Base-by-base conservation (phyloP, 92 coral and sea anemone species). In the Phenganax subtilis region DNA sequence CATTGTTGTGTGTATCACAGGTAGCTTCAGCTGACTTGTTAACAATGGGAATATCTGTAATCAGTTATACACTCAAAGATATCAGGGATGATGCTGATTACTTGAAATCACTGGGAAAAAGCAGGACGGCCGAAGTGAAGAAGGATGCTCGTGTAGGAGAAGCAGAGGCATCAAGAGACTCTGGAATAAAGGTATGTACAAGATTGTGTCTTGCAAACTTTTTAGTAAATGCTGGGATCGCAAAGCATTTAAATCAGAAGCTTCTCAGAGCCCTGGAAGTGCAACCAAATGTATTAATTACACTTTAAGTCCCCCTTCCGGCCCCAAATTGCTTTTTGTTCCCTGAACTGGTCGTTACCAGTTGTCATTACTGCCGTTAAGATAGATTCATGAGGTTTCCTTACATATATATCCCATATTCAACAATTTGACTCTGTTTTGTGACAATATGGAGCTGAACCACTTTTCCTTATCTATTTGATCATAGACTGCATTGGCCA, bases 401-500 rank as follows among this genome's bases (percentile, higher is more conserved):
- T 37, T 37, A 37, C 47, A 37, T 20, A 37, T 37, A 20, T 20
- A 20, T 20, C 25, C 47, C 47, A 37, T 37, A 37, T 37, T 37
- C 47, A 37, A 37, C 47, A 37, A 37, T 37, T 37, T 5, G 47
- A 37, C 47, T 37, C 47, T 37, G 47, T 37, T 37, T 37, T 37
- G 5, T 37, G 47, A 37, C 47, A 37, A 37, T 37, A 37, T 37
- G 47, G 47, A 37, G 47, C 47, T 1, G 3, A 37, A 37, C 47
- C 5, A 5, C 47, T 61, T 61, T 61, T 55, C 12, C 59, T 30
- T 6, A 7, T 55, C 8, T n/a, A 30, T 58, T 80, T 79, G 15
- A 27, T 78, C 76, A 44, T 82, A 93, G 97, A 96, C 92, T 86
- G 93, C 97, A 5, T 55, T 93, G 75, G 97, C 97, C 7, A 93